These are phyloP conservation scores for Drosophila borealis DNA, from an alignment of 2,888 invertebrate species.

Conservation along the genomic window DNA sequence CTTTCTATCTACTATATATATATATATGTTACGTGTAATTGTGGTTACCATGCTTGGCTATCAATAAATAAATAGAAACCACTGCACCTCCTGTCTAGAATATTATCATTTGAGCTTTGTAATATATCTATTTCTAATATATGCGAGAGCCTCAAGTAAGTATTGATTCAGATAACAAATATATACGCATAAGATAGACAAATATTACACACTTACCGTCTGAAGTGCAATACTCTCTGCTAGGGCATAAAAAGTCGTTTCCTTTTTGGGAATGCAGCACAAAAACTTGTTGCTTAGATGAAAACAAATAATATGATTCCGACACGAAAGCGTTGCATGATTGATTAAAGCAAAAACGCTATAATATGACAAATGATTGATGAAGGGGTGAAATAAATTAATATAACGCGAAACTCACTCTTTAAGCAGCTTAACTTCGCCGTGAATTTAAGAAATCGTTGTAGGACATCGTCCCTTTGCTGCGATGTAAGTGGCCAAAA, in stretches of 20 bases:
- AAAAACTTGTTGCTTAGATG: conserved; percentile 7
- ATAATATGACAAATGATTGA: conserved; percentile 1
- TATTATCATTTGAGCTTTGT: conserved; percentile 4
- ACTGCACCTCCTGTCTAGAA: not conserved
- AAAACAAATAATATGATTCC: not conserved
- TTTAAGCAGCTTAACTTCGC: not conserved
- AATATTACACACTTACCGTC: not conserved
- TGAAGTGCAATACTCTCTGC: not conserved
- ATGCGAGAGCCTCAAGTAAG: not conserved
- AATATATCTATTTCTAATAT: not conserved
- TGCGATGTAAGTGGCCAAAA: too few relatives aligned
- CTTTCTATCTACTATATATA: conserved; percentile 1
- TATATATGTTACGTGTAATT: conserved; percentile 1
- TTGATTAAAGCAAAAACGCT: conserved; percentile 8
- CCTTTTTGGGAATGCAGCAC: not conserved
- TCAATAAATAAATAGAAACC: conserved; percentile 24
- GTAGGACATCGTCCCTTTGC: too few relatives aligned
- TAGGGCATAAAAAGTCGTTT: not conserved
- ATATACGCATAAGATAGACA: not conserved
- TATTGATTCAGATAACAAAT: conserved; percentile 4
- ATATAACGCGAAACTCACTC: not conserved
- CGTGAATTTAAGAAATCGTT: too few relatives aligned
- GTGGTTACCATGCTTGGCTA: not conserved
- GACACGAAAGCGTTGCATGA: conserved; percentile 6
- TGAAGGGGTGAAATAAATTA: not conserved